Percentiles rank a stretch among this genome's conserved stretches.
These are phyloP conservation scores for Drosophila kikkawai DNA, from an alignment of 1,140 invertebrate genomes.

Conservation along the genomic window DNA sequence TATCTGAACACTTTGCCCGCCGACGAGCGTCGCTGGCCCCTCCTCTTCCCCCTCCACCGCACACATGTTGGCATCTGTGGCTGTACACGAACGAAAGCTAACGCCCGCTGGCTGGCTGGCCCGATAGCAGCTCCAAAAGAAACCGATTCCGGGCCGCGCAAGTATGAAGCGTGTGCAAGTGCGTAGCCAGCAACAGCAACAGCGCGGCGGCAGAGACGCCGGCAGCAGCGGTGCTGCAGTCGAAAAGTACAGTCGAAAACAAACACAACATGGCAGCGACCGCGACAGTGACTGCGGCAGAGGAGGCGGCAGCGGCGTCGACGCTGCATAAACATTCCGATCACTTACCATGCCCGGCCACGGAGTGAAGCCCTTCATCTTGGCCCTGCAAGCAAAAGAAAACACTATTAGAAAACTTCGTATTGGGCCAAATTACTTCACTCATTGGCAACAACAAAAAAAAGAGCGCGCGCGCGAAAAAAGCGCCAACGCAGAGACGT, in stretches of 20 bases:
- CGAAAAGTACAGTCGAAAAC: constrained; percentile 82
- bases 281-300: constrained; percentile 34
- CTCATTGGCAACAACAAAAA: constrained; percentile 4
- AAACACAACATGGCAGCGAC: constrained; percentile 64
- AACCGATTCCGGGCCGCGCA: constrained; percentile 8
- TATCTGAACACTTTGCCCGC: constrained; percentile 7
- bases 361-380: constrained; percentile 97
- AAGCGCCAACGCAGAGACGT: constrained; percentile 77
- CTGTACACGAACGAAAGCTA: constrained; percentile 44
- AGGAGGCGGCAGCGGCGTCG: constrained; percentile 49
- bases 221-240: constrained; percentile 49
- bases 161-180: constrained; percentile 59
- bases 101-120: constrained; percentile 23
- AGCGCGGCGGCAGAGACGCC: constrained; percentile 32
- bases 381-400: constrained; percentile 91
- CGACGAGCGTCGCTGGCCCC: constrained; percentile 9
- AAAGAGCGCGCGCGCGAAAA: constrained; percentile 70
- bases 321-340: constrained; percentile 51
- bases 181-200: constrained; percentile 55
- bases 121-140: constrained; percentile 20
- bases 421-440: constrained; percentile 21
- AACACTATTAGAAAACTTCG: constrained; percentile 30
- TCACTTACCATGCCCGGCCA: constrained; percentile 96
- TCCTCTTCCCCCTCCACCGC: background rate
- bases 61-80: constrained; percentile 19